A percentile compares a stretch with the other conserved stretches of the same genome.
These are phyloP conservation scores for Oligia latruncula DNA, from an alignment of 2,888 invertebrate species.

Conservation along the genomic window DNA sequence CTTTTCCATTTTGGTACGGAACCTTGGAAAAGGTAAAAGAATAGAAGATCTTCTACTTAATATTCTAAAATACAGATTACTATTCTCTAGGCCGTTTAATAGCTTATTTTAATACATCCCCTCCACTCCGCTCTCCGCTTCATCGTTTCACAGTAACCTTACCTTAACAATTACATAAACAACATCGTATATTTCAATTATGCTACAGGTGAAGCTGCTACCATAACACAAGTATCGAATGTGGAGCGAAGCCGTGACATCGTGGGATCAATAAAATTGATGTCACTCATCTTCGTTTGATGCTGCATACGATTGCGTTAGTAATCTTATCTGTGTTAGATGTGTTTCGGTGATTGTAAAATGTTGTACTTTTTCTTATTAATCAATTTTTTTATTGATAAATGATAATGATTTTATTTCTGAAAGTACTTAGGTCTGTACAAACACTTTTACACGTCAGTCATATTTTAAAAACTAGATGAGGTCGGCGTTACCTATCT, in stretches of 20 bases:
- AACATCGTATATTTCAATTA: conserved; percentile 28
- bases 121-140: conserved; percentile 29
- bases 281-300: conserved; percentile 34
- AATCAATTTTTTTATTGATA: not conserved
- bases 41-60: no score
- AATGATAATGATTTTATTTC: no score
- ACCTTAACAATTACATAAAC: conserved; percentile 51
- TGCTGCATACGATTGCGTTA: not conserved
- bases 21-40: no score
- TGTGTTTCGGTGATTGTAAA: not conserved
- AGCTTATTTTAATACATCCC: not conserved
- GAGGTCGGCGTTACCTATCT: no score
- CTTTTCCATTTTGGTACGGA: no score
- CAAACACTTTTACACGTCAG: no score
- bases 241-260: conserved; percentile 48
- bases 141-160: conserved; percentile 19
- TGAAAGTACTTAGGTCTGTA: no score
- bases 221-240: conserved; percentile 46
- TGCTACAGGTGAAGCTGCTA: conserved; percentile 20
- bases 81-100: not conserved
- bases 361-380: not conserved
- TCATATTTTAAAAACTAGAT: no score
- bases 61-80: no score
- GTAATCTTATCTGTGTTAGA: not conserved
- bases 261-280: conserved; percentile 4